Evolutionary conservation across 2,888 invertebrate genomes (phyloP).

Genomic region (Entomobrya proxima): DNA sequence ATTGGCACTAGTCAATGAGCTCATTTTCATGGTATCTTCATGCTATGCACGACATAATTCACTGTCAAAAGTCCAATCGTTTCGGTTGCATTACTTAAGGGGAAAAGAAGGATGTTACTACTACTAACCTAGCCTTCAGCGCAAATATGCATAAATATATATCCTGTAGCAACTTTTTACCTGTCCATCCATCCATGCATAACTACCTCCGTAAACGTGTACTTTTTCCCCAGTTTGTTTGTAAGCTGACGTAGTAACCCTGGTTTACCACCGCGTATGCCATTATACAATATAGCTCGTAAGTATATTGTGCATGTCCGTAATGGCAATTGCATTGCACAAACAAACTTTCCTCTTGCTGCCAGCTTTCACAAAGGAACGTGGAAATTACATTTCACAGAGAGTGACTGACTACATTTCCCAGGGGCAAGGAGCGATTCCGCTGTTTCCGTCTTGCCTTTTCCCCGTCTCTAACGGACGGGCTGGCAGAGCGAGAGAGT

Average conservation of each 20-base stretch:
- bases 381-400: conserved; percentile 26
- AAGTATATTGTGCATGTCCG: background rate
- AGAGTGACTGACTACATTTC: background rate
- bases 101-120: too few relatives aligned
- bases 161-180: background rate
- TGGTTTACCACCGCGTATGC: too few relatives aligned
- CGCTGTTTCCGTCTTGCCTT: background rate
- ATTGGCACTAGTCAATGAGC: background rate
- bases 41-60: background rate
- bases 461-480: background rate
- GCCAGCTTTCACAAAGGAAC: conserved; percentile 5
- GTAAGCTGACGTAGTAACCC: too few relatives aligned
- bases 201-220: background rate
- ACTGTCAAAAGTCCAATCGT: too few relatives aligned
- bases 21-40: background rate
- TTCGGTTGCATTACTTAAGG: too few relatives aligned
- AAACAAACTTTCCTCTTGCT: background rate
- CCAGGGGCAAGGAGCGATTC: conserved; percentile 40
- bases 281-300: background rate
- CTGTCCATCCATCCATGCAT: background rate
- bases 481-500: background rate
- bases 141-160: background rate
- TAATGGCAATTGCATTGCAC: background rate
- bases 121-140: too few relatives aligned
- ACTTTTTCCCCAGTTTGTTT: too few relatives aligned